Evolutionary conservation across 2,888 invertebrate species (phyloP), one percentile per base, ranked within the genome.

Genomic region (Mesorhabditis sp.): DNA sequence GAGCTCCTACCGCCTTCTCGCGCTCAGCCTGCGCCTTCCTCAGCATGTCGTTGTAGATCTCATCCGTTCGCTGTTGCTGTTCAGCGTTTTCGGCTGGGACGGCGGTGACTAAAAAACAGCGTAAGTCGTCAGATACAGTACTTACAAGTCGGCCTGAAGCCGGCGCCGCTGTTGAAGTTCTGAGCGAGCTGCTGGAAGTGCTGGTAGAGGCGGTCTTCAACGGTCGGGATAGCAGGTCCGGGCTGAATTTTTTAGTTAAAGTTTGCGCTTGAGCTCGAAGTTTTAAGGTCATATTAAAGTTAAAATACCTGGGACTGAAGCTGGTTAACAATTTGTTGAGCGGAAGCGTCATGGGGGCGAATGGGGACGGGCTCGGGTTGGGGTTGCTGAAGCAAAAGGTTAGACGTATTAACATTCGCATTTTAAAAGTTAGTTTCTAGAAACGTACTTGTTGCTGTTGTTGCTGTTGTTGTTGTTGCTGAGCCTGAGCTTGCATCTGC

Each of bases 381-480:
- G 43, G 65, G 66, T 69, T 58, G 62, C 61, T 66, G 65, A 43
- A 42, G 62, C 69, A n/a, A 50, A n/a, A 10, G 2, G 58, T n/a
- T 50, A 13, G 58, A 13, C 1, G 1, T n/a, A 50, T 50, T 50
- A 0, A n/a, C 50, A 50, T 50, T 2, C n/a, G 2, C 1, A 13
- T 10, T 50, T 50, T 10, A 13, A 13, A n/a, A 2, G 58, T n/a
- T 10, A n/a, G 10, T 50, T 50, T 1, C 2, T 50, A n/a, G 10
- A 1, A 2, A 13, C 50, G 43, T 61, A 66, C 64, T 58, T 68
- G 68, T 50, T 68, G 70, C 62, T 70, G 73, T 43, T 73, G 67
- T 41, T 65, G 69, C 4, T 62, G 15, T 58, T 72, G 65, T 64
- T 74, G 72, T 61, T 72, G 71, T 43, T 72, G 70, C 58, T 64